These are phyloP conservation scores for Pagetopsis macropterus DNA, from an alignment of 2,797 vertebrate genomes.

Conservation along the genomic window DNA sequence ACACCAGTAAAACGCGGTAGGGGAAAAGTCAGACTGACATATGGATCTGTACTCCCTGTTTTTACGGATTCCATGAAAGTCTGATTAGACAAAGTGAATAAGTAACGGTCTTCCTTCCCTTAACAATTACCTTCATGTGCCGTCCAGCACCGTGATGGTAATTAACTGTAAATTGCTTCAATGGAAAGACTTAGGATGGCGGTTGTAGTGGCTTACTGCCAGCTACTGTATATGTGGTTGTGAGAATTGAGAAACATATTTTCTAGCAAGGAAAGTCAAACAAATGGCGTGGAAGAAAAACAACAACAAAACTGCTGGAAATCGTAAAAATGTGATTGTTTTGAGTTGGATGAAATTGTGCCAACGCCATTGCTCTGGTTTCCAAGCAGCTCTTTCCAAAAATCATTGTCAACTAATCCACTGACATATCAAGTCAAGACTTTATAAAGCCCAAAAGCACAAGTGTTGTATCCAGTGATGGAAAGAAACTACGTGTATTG, in stretches of 20 bases:
- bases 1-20: constrained; percentile 16
- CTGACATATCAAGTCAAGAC: background rate
- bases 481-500: background rate
- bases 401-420: background rate
- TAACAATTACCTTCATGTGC: constrained; percentile 52
- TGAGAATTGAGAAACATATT: background rate
- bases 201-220: constrained; percentile 20
- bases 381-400: background rate
- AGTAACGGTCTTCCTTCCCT: constrained; percentile 57
- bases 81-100: constrained; percentile 59
- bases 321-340: background rate
- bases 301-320: background rate
- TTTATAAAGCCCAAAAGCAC: background rate
- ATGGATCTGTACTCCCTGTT: constrained; percentile 15
- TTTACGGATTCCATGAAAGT: constrained; percentile 43
- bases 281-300: background rate
- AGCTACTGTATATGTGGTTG: background rate
- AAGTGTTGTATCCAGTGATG: background rate
- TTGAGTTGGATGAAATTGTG: background rate
- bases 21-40: constrained; percentile 12
- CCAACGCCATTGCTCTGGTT: background rate
- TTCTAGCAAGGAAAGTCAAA: background rate
- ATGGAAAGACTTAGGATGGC: constrained; percentile 15
- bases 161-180: constrained; percentile 48
- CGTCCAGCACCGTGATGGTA: constrained; percentile 32